These are phyloP conservation scores for Okamejei kenojei DNA, from an alignment of 2,797 vertebrate species.

Conservation along the genomic window DNA sequence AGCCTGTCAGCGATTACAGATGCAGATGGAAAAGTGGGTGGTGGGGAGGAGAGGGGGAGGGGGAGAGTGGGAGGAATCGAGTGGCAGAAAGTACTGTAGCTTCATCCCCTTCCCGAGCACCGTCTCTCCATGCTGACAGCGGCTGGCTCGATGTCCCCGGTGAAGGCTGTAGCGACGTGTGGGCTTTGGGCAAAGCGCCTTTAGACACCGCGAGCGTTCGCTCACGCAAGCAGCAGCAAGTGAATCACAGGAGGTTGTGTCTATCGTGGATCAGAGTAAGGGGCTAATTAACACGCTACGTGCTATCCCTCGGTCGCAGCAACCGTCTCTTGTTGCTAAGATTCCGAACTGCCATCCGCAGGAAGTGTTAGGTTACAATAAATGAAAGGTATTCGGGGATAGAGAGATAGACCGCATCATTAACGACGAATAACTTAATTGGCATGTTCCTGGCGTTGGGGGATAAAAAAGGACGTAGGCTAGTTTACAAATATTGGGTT, in stretches of 20 bases:
- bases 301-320: slow-evolving; percentile 28
- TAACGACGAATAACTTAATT: not conserved
- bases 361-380: slow-evolving; percentile 31
- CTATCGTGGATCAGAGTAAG: slow-evolving; percentile 11
- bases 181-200: not conserved
- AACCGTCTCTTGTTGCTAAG: slow-evolving; percentile 39
- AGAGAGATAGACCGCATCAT: too few relatives aligned
- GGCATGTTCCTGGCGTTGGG: not conserved
- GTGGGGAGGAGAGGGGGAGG: slow-evolving; percentile 21
- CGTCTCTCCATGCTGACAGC: not conserved
- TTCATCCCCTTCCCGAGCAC: too few relatives aligned
- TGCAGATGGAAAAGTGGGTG: slow-evolving; percentile 37
- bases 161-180: not conserved
- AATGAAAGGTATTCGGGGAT: not conserved
- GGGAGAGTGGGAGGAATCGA: not conserved
- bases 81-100: slow-evolving; percentile 18
- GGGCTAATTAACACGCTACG: slow-evolving; percentile 36
- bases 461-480: not conserved
- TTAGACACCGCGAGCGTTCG: not conserved
- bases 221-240: not conserved
- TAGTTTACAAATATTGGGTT: not conserved
- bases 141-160: not conserved
- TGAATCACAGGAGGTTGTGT: slow-evolving; percentile 36
- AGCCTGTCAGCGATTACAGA: slow-evolving; percentile 34
- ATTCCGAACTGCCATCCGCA: slow-evolving; percentile 37